phyloP scores from a whole-genome alignment of 2,797 vertebrate genomes.

The Myripristis murdjan region DNA sequence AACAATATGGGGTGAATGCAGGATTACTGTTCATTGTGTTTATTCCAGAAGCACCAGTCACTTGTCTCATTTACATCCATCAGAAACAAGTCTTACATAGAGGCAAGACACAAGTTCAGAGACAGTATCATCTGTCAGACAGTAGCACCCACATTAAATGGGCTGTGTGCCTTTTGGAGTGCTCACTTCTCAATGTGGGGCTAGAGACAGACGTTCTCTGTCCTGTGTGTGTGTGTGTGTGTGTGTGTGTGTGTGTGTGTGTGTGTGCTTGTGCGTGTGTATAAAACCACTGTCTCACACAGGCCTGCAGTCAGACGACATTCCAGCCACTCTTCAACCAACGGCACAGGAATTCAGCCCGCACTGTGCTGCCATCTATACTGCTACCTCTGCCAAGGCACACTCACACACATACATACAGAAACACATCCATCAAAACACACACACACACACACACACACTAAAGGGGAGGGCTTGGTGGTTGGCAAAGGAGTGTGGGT shows the following conservation, averaged over 20 bases:
- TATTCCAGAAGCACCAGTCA: not conserved
- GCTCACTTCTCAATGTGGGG: conserved; percentile 31
- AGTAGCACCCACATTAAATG: conserved; percentile 35
- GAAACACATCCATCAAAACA: not conserved
- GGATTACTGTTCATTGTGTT: not conserved
- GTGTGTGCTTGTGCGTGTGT: conserved; percentile 11
- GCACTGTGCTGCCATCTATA: conserved; percentile 37
- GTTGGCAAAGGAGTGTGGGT: conserved; percentile 12
- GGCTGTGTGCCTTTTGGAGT: conserved; percentile 13
- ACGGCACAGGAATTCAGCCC: conserved; percentile 58
- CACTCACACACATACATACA: conserved; percentile 9
- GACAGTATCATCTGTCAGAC: conserved; percentile 7
- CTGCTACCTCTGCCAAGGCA: conserved; percentile 43
- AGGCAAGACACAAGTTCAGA: not conserved
- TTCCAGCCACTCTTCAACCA: conserved; percentile 75
- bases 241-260: conserved; percentile 18
- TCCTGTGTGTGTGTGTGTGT: conserved; percentile 11
- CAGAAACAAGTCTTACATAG: too few species aligned
- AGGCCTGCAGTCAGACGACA: conserved; percentile 76
- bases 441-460: not conserved
- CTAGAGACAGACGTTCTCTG: conserved; percentile 50
- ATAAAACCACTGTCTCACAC: conserved; percentile 55
- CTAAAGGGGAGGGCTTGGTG: not conserved
- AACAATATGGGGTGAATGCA: too few species aligned
- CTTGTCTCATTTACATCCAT: not conserved